Evolutionary conservation across 1,140 invertebrate species (phyloP).

Genomic region (Penaeus indicus): DNA sequence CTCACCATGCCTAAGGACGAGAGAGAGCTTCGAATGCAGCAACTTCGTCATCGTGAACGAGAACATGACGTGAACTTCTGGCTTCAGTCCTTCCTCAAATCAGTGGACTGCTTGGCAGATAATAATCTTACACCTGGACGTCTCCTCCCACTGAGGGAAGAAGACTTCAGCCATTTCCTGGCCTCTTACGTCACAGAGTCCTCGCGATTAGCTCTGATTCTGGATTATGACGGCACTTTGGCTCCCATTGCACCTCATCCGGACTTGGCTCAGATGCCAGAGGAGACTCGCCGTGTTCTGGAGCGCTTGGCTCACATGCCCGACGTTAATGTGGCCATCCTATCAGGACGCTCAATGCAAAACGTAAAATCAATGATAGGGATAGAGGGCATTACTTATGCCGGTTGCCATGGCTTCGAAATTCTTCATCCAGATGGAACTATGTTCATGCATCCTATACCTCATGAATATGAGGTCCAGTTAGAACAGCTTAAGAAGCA

Average conservation of each 20-base stretch:
- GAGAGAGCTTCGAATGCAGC: constrained; percentile 86
- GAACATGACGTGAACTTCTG: constrained; percentile 87
- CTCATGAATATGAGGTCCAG: constrained; percentile 85
- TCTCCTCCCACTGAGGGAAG: constrained; percentile 74
- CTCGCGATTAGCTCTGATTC: constrained; percentile 84
- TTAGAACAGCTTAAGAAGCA: constrained; percentile 82
- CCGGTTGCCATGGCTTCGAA: constrained; percentile 90
- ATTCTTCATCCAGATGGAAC: constrained; percentile 91
- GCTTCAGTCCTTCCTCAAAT: constrained; percentile 86
- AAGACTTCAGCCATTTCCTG: constrained; percentile 69
- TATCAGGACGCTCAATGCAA: constrained; percentile 87
- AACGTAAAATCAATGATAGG: constrained; percentile 92
- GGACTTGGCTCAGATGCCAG: constrained; percentile 85
- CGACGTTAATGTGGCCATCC: constrained; percentile 89
- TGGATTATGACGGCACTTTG: constrained; percentile 92
- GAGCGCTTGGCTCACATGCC: constrained; percentile 87
- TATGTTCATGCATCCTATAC: constrained; percentile 91
- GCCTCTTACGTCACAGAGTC: constrained; percentile 86
- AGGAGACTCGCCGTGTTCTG: constrained; percentile 87
- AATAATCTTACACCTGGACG: constrained; percentile 73
- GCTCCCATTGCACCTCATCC: constrained; percentile 90
- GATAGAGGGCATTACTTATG: constrained; percentile 89
- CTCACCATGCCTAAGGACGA: constrained; percentile 92
- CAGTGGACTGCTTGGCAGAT: constrained; percentile 61
- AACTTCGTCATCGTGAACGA: constrained; percentile 81